Conservation (phyloP, 2,888 invertebrate species). For the Scelioninae gen. 2 region DNA sequence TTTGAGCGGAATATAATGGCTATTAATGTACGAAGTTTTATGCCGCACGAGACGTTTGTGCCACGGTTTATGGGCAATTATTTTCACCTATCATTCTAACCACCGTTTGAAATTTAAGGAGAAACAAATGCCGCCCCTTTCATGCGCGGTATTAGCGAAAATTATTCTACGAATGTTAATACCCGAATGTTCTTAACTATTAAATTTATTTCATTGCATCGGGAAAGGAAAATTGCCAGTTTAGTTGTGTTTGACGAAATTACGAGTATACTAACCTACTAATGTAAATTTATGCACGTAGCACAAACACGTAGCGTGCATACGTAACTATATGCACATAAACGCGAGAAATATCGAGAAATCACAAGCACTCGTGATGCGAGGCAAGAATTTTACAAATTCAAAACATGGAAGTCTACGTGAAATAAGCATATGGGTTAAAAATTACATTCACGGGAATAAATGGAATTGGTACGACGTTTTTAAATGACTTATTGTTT, state of each 20-base stretch:
- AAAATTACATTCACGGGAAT: too few relatives aligned
- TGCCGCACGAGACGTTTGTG: too few relatives aligned
- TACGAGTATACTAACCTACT: slow-evolving; percentile 42
- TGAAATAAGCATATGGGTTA: neutral
- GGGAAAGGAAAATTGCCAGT: slow-evolving; percentile 23
- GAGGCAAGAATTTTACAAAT: slow-evolving; percentile 21
- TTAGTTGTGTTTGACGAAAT: slow-evolving; percentile 37
- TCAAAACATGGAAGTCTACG: slow-evolving; percentile 7
- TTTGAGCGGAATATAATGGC: too few relatives aligned
- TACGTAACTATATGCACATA: slow-evolving; percentile 46
- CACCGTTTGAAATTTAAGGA: neutral
- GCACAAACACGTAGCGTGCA: slow-evolving; percentile 49
- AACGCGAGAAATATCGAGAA: slow-evolving; percentile 33
- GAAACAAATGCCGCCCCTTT: neutral
- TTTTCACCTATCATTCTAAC: too few relatives aligned
- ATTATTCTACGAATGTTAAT: slow-evolving; percentile 13
- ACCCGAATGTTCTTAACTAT: slow-evolving; percentile 13
- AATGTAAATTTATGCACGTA: slow-evolving; percentile 54
- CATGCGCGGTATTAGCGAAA: neutral
- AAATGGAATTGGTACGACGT: neutral
- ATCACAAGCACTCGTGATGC: slow-evolving; percentile 24
- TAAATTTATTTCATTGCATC: slow-evolving; percentile 16
- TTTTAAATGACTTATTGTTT: too few relatives aligned
- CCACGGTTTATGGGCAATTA: slow-evolving; percentile 5
- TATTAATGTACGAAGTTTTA: too few relatives aligned